Evolutionary conservation across 2,888 invertebrate species (phyloP).

Genomic region (Pomacea canaliculata): DNA sequence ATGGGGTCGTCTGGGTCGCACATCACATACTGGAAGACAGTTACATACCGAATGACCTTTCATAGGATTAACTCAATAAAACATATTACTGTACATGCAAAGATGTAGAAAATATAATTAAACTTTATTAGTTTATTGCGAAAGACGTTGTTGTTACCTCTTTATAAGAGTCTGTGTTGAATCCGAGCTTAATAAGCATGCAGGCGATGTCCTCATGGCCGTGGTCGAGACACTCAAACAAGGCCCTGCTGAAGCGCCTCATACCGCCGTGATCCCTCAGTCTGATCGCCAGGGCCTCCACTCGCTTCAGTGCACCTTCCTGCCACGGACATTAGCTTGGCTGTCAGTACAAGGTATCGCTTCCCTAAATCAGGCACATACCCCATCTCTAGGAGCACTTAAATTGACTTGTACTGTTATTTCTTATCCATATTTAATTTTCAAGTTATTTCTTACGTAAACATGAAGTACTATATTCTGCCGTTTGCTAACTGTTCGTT

Average conservation of each 20-base stretch:
- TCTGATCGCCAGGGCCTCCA: constrained; percentile 46
- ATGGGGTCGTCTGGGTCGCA: constrained; percentile 42
- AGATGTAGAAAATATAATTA: too few relatives aligned
- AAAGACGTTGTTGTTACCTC: constrained; percentile 37
- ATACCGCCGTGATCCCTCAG: constrained; percentile 47
- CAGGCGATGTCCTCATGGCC: constrained; percentile 46
- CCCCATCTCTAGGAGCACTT: too few relatives aligned
- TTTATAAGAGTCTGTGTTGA: constrained; percentile 53
- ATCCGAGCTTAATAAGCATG: constrained; percentile 51
- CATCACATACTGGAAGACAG: constrained; percentile 39
- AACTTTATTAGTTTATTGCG: too few relatives aligned
- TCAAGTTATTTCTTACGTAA: too few relatives aligned
- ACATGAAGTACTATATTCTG: too few relatives aligned
- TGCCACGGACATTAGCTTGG: constrained; percentile 19
- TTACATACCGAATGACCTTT: neutral
- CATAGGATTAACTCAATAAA: too few relatives aligned
- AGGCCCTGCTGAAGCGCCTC: constrained; percentile 43
- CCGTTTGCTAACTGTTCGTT: too few relatives aligned
- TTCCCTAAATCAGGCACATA: neutral
- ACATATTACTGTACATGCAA: too few relatives aligned
- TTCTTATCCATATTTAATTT: too few relatives aligned
- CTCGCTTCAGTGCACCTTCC: constrained; percentile 43
- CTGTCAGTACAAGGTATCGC: neutral
- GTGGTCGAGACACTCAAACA: constrained; percentile 54
- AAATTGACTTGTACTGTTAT: too few relatives aligned